Percentiles rank a stretch among this genome's conserved stretches.
Evolutionary conservation across 2,797 vertebrate species (phyloP).

Genomic region (Sebastes kiyomatsui): DNA sequence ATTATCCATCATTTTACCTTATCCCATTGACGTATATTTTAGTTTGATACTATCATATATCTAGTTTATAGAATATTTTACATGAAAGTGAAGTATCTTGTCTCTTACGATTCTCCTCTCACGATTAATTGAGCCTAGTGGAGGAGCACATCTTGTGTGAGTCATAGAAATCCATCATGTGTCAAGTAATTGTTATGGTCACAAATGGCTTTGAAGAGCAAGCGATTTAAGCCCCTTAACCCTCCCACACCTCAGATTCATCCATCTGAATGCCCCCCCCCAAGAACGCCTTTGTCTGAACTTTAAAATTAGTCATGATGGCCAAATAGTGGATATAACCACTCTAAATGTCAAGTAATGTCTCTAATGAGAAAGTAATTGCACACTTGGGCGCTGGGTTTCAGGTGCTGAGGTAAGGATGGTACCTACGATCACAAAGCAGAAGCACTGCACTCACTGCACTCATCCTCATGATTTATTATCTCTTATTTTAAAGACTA

Average conservation of each 20-base stretch:
- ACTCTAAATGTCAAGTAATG: slow-evolving; percentile 30
- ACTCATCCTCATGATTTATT: not conserved
- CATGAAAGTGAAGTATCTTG: not conserved
- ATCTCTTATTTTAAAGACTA: not conserved
- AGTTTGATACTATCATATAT: not conserved
- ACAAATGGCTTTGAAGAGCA: not conserved
- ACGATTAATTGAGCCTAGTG: not conserved
- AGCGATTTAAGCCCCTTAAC: not conserved
- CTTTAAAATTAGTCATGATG: slow-evolving; percentile 9
- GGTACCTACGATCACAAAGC: slow-evolving; percentile 8
- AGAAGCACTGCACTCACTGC: not conserved
- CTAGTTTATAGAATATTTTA: not conserved
- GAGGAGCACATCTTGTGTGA: not conserved
- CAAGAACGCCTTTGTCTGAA: not conserved
- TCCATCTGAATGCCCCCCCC: too few relatives aligned
- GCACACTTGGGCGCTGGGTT: not conserved
- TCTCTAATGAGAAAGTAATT: slow-evolving; percentile 27
- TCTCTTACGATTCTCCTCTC: not conserved
- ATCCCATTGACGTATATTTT: not conserved
- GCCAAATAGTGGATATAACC: slow-evolving; percentile 13
- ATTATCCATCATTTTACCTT: rapidly evolving
- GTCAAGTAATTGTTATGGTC: not conserved
- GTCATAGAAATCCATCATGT: slow-evolving; percentile 4
- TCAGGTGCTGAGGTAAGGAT: slow-evolving; percentile 3
- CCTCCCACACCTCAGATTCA: not conserved